Base-by-base conservation (phyloP, 2,888 invertebrate genomes). In the Luperina nickerlii region DNA sequence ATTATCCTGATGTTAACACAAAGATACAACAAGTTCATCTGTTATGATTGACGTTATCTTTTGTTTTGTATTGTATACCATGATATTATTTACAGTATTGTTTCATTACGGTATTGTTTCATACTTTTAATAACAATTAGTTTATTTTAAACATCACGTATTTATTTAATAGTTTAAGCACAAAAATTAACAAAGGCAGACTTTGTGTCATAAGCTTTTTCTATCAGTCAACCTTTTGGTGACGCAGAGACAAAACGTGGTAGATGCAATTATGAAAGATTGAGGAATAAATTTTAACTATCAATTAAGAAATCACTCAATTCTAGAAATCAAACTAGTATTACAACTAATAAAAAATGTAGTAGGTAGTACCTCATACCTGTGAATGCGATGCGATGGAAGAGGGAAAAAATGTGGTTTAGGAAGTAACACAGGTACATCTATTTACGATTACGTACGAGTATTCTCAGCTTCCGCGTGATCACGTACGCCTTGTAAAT, bases 351-450 rank as follows among this genome's bases (percentile, higher is more conserved):
- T 48, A 66, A 24, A 51, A 62, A 73, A 48, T 65, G 13, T 11
- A 5, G n/a, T 9, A 60, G 15, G n/a, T n/a, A n/a, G n/a, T n/a
- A n/a, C n/a, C n/a, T n/a, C n/a, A n/a, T 18, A 48, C 24, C 2
- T 24, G n/a, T n/a, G 24, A 11, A 24, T 57, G 18, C n/a, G 24
- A 51, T 45, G 63, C 63, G 11, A 38, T 74, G 32, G 74, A 68
- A 68, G 24, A 66, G 32, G 57, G 4, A 32, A 84, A 86, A 84
- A 82, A 81, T 70, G 63, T 27, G 24, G 74, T 79, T 79, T 84
- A 77, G 87, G 78, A 86, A 87, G 75, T 85, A 76, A 71, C 57
- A 81, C 74, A 75, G 3, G 51, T 6, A 69, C 54, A 62, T 67
- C 45, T 74, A 70, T 74, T 15, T 72, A 84, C 63, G 66, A 76